These are phyloP conservation scores for Autographa gamma DNA, from an alignment of 2,888 invertebrate genomes.

Conservation along the genomic window DNA sequence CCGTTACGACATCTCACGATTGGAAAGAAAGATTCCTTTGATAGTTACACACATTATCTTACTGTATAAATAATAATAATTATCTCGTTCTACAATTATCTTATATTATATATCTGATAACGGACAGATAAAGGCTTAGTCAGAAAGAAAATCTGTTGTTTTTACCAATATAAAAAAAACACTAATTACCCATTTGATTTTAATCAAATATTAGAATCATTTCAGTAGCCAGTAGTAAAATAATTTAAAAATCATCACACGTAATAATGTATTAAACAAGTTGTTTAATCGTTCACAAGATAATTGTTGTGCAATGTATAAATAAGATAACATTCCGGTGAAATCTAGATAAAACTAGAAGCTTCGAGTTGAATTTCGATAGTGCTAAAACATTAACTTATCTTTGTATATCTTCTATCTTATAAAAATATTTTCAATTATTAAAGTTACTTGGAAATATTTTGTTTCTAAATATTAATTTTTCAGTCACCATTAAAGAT, in stretches of 20 bases:
- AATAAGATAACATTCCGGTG: slow-evolving; percentile 55
- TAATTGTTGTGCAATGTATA: slow-evolving; percentile 21
- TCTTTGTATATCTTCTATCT: not conserved
- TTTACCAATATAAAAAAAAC: too few relatives aligned
- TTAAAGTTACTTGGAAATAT: not conserved
- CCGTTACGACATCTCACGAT: slow-evolving; percentile 81
- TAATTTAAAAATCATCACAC: not conserved
- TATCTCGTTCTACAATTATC: too few relatives aligned
- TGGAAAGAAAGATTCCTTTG: slow-evolving; percentile 62
- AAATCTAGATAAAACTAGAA: slow-evolving; percentile 21
- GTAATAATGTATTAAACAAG: not conserved
- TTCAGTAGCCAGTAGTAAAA: not conserved
- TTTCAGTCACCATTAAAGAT: not conserved
- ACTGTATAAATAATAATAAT: too few relatives aligned
- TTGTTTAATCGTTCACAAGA: not conserved
- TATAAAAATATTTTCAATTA: not conserved
- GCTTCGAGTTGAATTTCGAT: not conserved
- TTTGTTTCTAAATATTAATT: not conserved
- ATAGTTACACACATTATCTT: slow-evolving; percentile 24
- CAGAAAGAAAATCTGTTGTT: not conserved
- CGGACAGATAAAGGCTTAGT: not conserved
- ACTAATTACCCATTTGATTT: too few relatives aligned
- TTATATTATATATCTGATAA: not conserved
- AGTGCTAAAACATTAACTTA: not conserved
- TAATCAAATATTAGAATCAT: not conserved